Evolutionary conservation across 2,797 vertebrate genomes (phyloP), one percentile per base, ranked within the genome.

Genomic region (Ateles fusciceps): DNA sequence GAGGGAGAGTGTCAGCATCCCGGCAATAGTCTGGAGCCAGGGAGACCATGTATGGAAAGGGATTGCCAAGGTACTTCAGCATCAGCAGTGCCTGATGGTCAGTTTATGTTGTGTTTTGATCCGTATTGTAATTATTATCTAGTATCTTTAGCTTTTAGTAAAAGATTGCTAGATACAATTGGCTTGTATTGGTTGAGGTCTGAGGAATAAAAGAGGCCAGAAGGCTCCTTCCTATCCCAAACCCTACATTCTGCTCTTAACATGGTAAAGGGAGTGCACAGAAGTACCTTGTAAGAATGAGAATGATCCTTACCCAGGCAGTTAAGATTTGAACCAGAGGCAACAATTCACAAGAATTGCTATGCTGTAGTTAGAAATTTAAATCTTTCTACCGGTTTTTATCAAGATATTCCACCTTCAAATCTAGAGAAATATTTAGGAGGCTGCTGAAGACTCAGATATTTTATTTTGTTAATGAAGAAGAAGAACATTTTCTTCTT

Each of bases 381-480:
- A 91, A 71, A 48, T 46, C 9, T 71, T 78, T 21, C 21, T 46
- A 72, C 10, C 0, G 39, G 1, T 50, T 10, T 68, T 19, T 52
- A 36, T 26, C 30, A 85, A 14, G 8, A 81, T 11, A 80, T 80
- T 75, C 44, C 11, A 71, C 22, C 55, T 90, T 10, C 19, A 81
- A 81, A 64, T 68, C 68, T 83, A 91, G 57, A 76, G 33, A 90
- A 81, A 83, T 81, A 59, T 87, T 71, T 78, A 90, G 50, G 39
- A 52, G 24, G 10, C 22, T 95, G 74, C 17, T 68, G 13, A 85
- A 91, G 3, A n/a, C 28, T 44, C 22, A 33, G 1, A 11, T 84
- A 44, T 90, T 90, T 96, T 89, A 36, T 83, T 64, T 79, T 87
- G 33, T 68, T 84, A 79, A 61, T 50, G 17, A 85, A 39, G n/a